Percentiles rank a stretch among this genome's conserved stretches.
Conservation (phyloP, 2,888 invertebrate species). For the Baronia brevicornis region DNA sequence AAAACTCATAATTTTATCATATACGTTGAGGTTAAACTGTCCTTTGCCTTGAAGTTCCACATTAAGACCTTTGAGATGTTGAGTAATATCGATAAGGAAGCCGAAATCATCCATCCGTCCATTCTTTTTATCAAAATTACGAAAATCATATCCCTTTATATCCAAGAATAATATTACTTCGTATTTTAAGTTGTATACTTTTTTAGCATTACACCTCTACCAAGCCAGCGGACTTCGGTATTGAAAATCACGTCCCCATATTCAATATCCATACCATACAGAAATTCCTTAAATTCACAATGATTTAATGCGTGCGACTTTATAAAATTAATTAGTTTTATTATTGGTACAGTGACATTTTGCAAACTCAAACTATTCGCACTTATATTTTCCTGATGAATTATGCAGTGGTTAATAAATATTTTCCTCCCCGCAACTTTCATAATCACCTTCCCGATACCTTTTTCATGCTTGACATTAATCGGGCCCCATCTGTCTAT, state of each 20-base stretch:
- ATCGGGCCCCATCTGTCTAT: not conserved
- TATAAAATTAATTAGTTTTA: conserved; percentile 2
- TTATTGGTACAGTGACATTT: conserved; percentile 1
- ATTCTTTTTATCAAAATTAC: conserved; percentile 1
- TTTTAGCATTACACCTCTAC: not conserved
- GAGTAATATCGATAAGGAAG: too few species aligned
- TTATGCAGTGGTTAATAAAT: conserved; percentile 1
- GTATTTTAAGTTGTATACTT: too few species aligned
- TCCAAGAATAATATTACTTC: not conserved
- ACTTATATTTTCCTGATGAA: not conserved
- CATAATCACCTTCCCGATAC: too few species aligned
- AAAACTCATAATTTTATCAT: too few species aligned
- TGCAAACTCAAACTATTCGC: conserved; percentile 1
- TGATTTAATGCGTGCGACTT: conserved; percentile 1
- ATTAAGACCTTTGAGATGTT: too few species aligned
- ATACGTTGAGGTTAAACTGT: too few species aligned
- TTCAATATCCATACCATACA: too few species aligned
- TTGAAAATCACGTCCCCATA: too few species aligned
- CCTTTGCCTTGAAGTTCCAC: too few species aligned
- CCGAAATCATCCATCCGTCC: conserved; percentile 1
- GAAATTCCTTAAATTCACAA: not conserved
- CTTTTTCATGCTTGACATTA: too few species aligned
- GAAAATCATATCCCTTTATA: conserved; percentile 1
- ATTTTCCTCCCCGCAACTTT: too few species aligned
- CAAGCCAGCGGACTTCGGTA: conserved; percentile 1